Conservation (phyloP, 2,797 vertebrate species). For the Podargus strigoides region DNA sequence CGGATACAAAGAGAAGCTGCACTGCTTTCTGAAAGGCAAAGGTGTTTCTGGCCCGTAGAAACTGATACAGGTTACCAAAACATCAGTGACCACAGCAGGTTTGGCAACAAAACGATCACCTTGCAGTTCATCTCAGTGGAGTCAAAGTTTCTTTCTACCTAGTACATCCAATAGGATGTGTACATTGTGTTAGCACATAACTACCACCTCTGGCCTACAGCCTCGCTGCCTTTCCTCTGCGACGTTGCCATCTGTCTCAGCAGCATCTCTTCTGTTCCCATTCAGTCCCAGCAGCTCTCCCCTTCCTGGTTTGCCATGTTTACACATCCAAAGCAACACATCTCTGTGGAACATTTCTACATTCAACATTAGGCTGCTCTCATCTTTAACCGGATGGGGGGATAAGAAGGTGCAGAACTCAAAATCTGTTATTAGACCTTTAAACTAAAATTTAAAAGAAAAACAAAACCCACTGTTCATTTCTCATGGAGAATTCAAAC, state of each 20-base stretch:
- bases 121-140: not conserved
- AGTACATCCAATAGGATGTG: conserved; percentile 48
- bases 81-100: not conserved
- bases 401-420: conserved; percentile 20
- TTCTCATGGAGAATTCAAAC: conserved; percentile 68
- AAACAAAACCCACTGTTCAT: not conserved
- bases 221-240: not conserved
- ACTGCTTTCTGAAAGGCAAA: conserved; percentile 13
- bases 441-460: conserved; percentile 21
- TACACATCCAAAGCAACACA: not conserved
- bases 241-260: not conserved
- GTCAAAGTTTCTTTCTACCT: not conserved
- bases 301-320: not conserved
- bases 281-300: not conserved
- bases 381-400: not conserved
- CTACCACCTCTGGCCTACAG: not conserved
- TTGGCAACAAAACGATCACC: not conserved
- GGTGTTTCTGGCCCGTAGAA: not conserved
- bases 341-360: not conserved
- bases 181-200: not conserved
- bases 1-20: conserved; percentile 14
- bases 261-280: not conserved
- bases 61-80: not conserved
- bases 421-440: conserved; percentile 25
- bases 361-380: not conserved